phyloP scores from a whole-genome alignment of 2,797 vertebrate genomes.

The Dromococcyx pavoninus region DNA sequence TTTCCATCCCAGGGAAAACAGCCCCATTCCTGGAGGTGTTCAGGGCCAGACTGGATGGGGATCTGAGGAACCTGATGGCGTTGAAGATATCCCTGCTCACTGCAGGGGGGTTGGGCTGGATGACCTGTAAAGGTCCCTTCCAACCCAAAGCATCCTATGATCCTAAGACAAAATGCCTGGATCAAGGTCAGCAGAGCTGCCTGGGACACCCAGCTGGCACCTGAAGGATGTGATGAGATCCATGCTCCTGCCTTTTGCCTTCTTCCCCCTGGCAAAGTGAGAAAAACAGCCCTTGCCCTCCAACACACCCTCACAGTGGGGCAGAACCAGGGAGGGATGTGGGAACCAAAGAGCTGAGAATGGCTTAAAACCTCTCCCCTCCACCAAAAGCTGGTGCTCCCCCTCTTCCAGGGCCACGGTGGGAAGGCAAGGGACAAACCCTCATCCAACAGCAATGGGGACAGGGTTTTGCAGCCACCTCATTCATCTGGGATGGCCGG shows the following conservation, averaged over 20 bases:
- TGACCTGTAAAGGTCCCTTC: no score
- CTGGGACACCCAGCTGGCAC: accelerated
- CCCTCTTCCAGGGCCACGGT: accelerated
- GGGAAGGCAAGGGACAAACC: neutral
- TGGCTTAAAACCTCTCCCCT: neutral
- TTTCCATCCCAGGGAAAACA: neutral
- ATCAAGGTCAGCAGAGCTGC: neutral
- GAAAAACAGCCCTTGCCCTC: neutral
- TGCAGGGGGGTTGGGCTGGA: no score
- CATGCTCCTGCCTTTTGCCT: neutral
- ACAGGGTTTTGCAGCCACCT: accelerated
- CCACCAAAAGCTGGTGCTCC: neutral
- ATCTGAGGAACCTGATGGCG: no score
- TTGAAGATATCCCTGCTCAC: no score
- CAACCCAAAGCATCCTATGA: no score
- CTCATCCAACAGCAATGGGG: accelerated
- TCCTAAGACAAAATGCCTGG: accelerated
- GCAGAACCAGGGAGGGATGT: neutral
- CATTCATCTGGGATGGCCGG: accelerated
- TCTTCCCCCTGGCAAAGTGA: no score
- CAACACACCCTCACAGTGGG: accelerated
- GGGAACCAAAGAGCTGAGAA: neutral
- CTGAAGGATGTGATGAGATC: no score
- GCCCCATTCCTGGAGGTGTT: no score
- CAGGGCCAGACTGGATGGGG: no score